These are phyloP conservation scores for Xenotilapia flavipinnis DNA, from an alignment of 2,113 vertebrate genomes.

Conservation along the genomic window DNA sequence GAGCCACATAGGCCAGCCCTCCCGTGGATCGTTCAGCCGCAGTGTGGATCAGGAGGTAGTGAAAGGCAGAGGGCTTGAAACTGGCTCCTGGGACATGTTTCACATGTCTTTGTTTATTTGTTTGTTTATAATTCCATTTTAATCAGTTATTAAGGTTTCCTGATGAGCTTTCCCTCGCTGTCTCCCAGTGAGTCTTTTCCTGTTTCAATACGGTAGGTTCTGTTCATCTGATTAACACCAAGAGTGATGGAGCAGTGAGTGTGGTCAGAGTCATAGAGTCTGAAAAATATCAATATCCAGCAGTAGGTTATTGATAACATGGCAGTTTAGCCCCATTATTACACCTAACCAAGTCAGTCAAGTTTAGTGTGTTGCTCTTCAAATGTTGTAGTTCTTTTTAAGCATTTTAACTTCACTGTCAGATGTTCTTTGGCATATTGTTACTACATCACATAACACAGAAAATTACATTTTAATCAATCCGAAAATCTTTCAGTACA, in stretches of 20 bases:
- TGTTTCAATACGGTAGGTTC: accelerated
- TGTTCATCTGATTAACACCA: neutral
- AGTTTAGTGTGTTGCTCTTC: neutral
- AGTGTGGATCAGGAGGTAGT: neutral
- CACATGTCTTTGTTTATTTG: neutral
- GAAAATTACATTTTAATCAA: neutral
- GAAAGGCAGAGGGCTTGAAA: neutral
- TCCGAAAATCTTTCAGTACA: accelerated
- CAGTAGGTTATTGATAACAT: neutral
- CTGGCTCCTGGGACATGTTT: accelerated
- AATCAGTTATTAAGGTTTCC: neutral
- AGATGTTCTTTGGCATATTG: neutral
- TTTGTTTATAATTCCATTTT: neutral
- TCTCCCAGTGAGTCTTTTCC: neutral
- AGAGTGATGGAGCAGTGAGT: accelerated
- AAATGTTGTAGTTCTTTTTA: neutral
- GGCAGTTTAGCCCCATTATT: neutral
- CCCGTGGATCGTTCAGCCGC: neutral
- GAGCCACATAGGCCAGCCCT: neutral
- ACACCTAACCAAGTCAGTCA: neutral
- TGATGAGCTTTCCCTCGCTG: neutral
- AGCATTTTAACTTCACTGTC: neutral
- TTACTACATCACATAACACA: neutral
- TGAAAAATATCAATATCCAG: neutral
- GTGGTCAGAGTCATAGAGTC: neutral